A percentile compares a stretch with the other conserved stretches of the same genome.
Conservation (phyloP, 1,140 invertebrate genomes). For the Apis florea region DNA sequence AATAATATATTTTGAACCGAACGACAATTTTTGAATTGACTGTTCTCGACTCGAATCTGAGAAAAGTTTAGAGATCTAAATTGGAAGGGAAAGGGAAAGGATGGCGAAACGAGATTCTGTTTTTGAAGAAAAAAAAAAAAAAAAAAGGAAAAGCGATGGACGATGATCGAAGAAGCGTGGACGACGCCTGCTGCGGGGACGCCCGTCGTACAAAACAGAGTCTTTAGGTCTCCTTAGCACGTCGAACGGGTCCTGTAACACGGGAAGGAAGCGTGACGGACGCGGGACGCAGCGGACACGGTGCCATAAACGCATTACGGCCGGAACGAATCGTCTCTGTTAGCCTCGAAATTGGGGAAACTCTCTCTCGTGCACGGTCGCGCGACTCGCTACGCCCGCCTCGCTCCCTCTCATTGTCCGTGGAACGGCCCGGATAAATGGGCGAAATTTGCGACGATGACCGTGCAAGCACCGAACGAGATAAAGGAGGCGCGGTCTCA, state of each 20-base stretch:
- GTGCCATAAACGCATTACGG: constrained; percentile 74
- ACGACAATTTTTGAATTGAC: too few species aligned
- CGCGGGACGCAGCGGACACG: constrained; percentile 54
- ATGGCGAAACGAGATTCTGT: too few species aligned
- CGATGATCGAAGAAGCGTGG: constrained; percentile 54
- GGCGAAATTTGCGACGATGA: constrained; percentile 61
- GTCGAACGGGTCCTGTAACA: constrained; percentile 40
- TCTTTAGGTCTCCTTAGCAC: constrained; percentile 73
- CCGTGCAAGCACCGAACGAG: constrained; percentile 21
- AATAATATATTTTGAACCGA: too few species aligned
- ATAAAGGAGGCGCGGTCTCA: constrained; percentile 7
- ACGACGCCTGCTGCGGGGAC: constrained; percentile 37
- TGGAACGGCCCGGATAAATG: constrained; percentile 53
- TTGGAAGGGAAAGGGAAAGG: too few species aligned
- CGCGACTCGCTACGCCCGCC: constrained; percentile 52
- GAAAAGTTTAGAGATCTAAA: too few species aligned
- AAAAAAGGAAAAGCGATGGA: background rate
- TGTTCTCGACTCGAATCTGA: too few species aligned
- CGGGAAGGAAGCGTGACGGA: constrained; percentile 60
- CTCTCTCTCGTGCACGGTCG: constrained; percentile 59
- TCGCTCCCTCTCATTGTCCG: constrained; percentile 47
- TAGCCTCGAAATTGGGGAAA: constrained; percentile 71
- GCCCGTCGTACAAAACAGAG: constrained; percentile 65
- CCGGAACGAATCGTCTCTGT: constrained; percentile 73
- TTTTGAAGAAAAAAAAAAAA: background rate